A percentile compares a stretch with the other conserved stretches of the same genome.
These are phyloP conservation scores for Bovichtus variegatus DNA, from an alignment of 2,797 vertebrate species.

Conservation along the genomic window DNA sequence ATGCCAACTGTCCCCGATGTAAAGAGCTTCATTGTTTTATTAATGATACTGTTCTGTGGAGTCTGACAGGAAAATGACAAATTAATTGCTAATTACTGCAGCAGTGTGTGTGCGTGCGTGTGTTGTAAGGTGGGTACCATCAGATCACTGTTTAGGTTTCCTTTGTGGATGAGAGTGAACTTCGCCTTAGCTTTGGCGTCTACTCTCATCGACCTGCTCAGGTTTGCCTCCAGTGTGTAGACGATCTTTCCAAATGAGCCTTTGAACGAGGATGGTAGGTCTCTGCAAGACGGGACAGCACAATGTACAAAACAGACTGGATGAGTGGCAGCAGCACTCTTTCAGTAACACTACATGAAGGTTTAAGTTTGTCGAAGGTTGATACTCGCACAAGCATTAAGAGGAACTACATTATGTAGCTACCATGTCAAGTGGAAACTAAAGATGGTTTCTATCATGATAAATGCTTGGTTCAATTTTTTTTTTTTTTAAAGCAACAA, in stretches of 20 bases:
- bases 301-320: neutral
- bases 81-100: neutral
- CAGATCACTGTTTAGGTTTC: conserved; percentile 19
- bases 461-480: neutral
- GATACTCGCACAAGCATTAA: neutral
- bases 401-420: neutral
- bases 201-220: conserved; percentile 65
- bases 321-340: neutral
- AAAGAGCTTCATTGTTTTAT: conserved; percentile 75
- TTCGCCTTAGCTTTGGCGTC: conserved; percentile 65
- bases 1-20: conserved; percentile 72
- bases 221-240: conserved; percentile 69
- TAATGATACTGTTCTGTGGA: conserved; percentile 57
- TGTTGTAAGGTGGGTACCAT: conserved; percentile 29
- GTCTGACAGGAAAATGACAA: conserved; percentile 50
- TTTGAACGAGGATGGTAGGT: conserved; percentile 67
- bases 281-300: conserved; percentile 39
- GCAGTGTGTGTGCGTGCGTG: neutral
- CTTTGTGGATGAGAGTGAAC: conserved; percentile 58
- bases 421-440: neutral
- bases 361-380: neutral
- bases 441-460: neutral
- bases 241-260: conserved; percentile 55
- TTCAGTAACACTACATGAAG: neutral
- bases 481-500: neutral